Base-by-base conservation (phyloP, 2,113 vertebrate species). In the Nematolebias whitei region DNA sequence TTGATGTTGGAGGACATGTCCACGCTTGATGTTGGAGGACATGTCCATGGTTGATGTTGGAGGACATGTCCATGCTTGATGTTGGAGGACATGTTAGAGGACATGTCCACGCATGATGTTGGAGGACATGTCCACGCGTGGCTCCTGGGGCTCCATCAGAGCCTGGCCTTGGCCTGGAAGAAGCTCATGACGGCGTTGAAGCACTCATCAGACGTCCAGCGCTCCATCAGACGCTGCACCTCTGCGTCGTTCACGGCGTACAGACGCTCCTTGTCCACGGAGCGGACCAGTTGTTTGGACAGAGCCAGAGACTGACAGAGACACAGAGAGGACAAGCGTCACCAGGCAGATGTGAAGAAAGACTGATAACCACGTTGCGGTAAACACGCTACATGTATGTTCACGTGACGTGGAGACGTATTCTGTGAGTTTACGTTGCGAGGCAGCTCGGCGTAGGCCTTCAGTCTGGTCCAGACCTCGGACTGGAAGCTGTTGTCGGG, bases 241-340 rank as follows among this genome's bases (percentile, higher is more conserved):
- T 99, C 96, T 0, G 91, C 90, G 0, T 86, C 69, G 51, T 98
- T 98, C 24, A 93, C 76, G 0, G 79, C 77, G 0, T 95, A 87
- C 0, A 99, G 92, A 4, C 80, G 94, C 40, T 96, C 92, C 75
- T 88, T 95, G 43, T 98, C 96, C 1, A 12, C 0, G 0, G 75
- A 85, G 24, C 96, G 91, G 18, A 98, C 83, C 67, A 98, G 74
- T 77, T 96, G 94, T 74, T 97, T 99, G 40, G 95, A 97, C 52
- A 93, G 48, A 8, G 87, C 80, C 86, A 99, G 65, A 40, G 92
- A 90, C 96, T 98, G 74, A 14, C 4, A 12, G n/a, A 49, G 39
- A 52, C 18, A 61, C 12, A 39, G 38, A 35, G 18, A 19, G 41
- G 6, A 9, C 32, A 35, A 19, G 40, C 2, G 2, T 7, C 3